These are phyloP conservation scores for Eudyptes chrysolophus DNA, from an alignment of 2,113 vertebrate genomes.

Conservation along the genomic window DNA sequence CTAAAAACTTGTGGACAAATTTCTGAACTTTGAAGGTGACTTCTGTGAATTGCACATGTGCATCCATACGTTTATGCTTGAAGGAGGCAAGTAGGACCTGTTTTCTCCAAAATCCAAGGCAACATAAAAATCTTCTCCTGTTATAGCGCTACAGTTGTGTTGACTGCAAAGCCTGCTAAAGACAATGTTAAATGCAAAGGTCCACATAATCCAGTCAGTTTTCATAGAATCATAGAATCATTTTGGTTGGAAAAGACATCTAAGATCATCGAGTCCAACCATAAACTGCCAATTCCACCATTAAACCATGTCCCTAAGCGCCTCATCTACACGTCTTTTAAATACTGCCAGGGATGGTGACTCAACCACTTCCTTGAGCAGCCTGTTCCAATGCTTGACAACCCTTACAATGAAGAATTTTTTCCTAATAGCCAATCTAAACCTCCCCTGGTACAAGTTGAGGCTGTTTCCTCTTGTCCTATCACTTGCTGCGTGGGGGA, in stretches of 20 bases:
- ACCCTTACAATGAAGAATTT: background rate
- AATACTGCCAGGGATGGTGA: background rate
- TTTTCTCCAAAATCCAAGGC: background rate
- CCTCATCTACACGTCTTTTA: background rate
- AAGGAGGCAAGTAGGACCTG: background rate
- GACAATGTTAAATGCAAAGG: background rate
- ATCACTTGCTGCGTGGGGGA: background rate
- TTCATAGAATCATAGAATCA: background rate
- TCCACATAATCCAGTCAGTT: background rate
- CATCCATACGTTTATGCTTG: accelerated
- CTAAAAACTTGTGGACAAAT: background rate
- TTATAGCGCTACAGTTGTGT: background rate
- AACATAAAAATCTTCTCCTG: background rate
- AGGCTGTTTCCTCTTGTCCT: background rate
- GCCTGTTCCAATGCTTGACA: background rate
- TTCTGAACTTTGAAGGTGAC: background rate
- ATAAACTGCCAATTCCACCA: background rate
- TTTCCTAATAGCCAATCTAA: background rate
- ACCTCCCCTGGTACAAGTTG: background rate
- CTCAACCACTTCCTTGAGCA: background rate
- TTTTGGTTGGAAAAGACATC: background rate
- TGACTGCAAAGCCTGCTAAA: background rate
- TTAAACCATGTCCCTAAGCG: background rate
- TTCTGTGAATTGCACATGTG: background rate
- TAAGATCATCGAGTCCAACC: background rate